Evolutionary conservation across 2,888 invertebrate species (phyloP), one percentile per base, ranked within the genome.

Genomic region (Ryuthela nishihirai): DNA sequence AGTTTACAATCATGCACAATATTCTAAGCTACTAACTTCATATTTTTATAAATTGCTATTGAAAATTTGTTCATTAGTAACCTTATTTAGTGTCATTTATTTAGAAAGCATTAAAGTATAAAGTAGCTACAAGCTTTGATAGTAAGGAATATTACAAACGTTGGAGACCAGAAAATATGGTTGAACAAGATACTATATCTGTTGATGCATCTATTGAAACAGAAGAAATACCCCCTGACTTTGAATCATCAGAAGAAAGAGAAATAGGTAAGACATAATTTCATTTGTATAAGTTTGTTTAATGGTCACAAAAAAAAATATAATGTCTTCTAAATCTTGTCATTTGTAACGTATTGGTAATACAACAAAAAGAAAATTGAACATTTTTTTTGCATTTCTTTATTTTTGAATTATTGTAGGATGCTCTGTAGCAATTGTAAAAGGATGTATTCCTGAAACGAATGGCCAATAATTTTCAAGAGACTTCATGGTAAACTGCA

Each of bases 51-150:
- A 29, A 29, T 29, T 29, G 29, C 29, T 9, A 6, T 9, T 29
- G 10, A 29, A 29, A 29, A 23, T 48, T 15, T 49, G 18, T 23
- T 56, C 25, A 7, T 17, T 24, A 12, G 3, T 39, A 18, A 2
- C n/a, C 18, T 25, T 26, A 54, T 40, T 9, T 20, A 12, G 17
- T 36, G n/a, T 55, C 35, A 36, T 63, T 34, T 69, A 68, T 74
- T 40, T 73, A 85, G 83, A 86, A 87, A 80, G 87, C 88, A 75
- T 74, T 89, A 35, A 88, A 90, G 74, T 89, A 89, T 77, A 92
- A 94, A 81, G 88, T 92, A 48, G 94, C 95, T 0, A 85, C 87
- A 52, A 93, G 94, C 72, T 81, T 85, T 68, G 95, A 98, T 78
- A 94, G 94, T 72, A 90, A 90, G 74, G 85, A 87, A 48, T 91